Evolutionary conservation across 2,797 vertebrate species (phyloP).

Genomic region (Mycteria americana): DNA sequence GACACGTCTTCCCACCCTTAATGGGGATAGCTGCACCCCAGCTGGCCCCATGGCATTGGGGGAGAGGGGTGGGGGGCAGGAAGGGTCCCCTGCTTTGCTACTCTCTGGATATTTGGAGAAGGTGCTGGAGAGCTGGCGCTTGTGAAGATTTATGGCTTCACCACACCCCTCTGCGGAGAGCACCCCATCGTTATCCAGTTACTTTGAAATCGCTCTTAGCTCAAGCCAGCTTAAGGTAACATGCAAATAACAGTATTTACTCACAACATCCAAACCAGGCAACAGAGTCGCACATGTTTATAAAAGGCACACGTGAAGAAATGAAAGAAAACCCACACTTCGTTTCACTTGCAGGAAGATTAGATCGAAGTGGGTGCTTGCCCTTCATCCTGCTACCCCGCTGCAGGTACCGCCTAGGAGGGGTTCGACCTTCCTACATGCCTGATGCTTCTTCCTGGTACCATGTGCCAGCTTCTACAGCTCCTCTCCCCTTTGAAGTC

Average conservation of each 20-base stretch:
- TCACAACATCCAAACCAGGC: conserved; percentile 34
- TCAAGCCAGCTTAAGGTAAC: conserved; percentile 17
- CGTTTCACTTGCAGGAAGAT: conserved; percentile 21
- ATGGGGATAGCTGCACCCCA: not conserved
- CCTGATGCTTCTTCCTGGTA: not conserved
- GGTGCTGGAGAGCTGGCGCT: not conserved
- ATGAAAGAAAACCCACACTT: conserved; percentile 54
- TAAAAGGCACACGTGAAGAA: conserved; percentile 40
- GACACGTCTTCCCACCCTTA: not conserved
- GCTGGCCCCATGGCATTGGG: accelerated
- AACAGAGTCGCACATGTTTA: conserved; percentile 8
- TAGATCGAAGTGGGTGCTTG: not conserved
- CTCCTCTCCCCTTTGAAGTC: conserved; percentile 27
- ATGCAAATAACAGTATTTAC: conserved; percentile 51
- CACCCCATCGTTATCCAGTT: not conserved
- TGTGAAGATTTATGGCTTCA: not conserved
- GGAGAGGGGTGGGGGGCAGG: not conserved
- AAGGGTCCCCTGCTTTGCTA: accelerated
- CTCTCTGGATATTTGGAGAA: not conserved
- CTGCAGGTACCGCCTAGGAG: conserved; percentile 15
- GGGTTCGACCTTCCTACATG: not conserved
- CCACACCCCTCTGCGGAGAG: not conserved
- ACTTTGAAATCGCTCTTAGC: conserved; percentile 13
- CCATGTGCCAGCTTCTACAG: not conserved
- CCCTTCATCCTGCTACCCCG: not conserved